Base-by-base conservation (phyloP, 35 echinoderm and acorn worm genomes). In the Acanthaster planci region DNA sequence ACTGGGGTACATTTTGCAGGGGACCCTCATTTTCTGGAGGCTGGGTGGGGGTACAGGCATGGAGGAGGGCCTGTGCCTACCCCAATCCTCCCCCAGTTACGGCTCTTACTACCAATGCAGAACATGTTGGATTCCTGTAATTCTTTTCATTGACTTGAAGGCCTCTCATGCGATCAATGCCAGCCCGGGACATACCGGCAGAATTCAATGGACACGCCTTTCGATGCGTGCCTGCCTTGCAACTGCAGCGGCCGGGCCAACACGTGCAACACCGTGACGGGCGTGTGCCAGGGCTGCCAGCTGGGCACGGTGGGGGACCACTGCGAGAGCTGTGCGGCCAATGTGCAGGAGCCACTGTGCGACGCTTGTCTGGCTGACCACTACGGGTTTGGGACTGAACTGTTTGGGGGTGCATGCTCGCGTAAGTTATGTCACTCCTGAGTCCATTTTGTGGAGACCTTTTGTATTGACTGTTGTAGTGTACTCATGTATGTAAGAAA, bases 391-490 rank as follows among this genome's bases (percentile, higher is more conserved):
- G 88, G 92, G 40, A 94, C 96, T 3, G 86, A 94, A 2, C 68
- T 99, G 17, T 99, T 99, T 87, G 87, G 79, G 22, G 94, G 94
- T 50, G 94, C 83, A 14, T 99, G 96, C 80, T 57, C 75, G 89
- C 88, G 96, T 99, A 91, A 67, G 77, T 26, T 8, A 21, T 34
- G 8, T 8, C 38, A 10, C 36, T 38, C n/a, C n/a, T n/a, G n/a
- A n/a, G n/a, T n/a, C n/a, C n/a, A n/a, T n/a, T n/a, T n/a, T n/a
- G n/a, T n/a, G n/a, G n/a, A n/a, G n/a, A n/a, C n/a, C n/a, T n/a
- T n/a, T n/a, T n/a, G n/a, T n/a, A n/a, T n/a, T n/a, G n/a, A n/a
- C n/a, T n/a, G n/a, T n/a, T n/a, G n/a, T n/a, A n/a, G n/a, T n/a
- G n/a, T n/a, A n/a, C n/a, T n/a, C n/a, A n/a, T n/a, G n/a, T n/a